Evolutionary conservation across 2,888 invertebrate genomes (phyloP).

Genomic region (Spilosoma lubricipeda): DNA sequence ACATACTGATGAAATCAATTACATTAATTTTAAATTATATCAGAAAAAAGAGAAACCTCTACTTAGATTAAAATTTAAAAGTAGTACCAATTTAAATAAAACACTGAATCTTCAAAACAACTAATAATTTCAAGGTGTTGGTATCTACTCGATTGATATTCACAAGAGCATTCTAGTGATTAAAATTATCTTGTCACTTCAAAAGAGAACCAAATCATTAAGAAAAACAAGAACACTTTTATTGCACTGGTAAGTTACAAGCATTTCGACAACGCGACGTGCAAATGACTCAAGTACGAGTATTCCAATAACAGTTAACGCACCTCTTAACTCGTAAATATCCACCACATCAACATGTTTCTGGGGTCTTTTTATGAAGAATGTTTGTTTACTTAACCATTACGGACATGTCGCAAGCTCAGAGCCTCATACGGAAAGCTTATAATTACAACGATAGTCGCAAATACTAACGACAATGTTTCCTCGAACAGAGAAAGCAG

Average conservation of each 20-base stretch:
- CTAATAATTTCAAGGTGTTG: neutral
- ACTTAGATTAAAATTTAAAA: neutral
- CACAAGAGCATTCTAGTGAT: conserved; percentile 2
- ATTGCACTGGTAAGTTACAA: conserved; percentile 32
- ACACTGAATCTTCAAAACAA: neutral
- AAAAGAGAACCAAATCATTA: conserved; percentile 5
- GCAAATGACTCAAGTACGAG: conserved; percentile 40
- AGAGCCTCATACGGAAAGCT: conserved; percentile 39
- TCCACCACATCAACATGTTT: conserved; percentile 50
- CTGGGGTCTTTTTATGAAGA: conserved; percentile 35
- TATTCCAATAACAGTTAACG: conserved; percentile 52
- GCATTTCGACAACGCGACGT: conserved; percentile 45
- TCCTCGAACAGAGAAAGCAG: conserved; percentile 74
- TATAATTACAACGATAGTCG: conserved; percentile 67
- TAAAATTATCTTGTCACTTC: conserved; percentile 2
- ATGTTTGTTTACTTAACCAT: conserved; percentile 46
- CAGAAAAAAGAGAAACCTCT: neutral
- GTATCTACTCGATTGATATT: neutral
- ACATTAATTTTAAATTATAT: too few species aligned
- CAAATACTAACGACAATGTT: conserved; percentile 71
- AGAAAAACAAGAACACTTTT: conserved; percentile 18
- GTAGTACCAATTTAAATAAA: neutral
- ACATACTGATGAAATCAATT: neutral
- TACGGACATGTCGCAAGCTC: conserved; percentile 18
- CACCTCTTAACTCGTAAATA: conserved; percentile 51